These are phyloP conservation scores for Hippocampus zosterae DNA, from an alignment of 2,113 vertebrate species.

Conservation along the genomic window DNA sequence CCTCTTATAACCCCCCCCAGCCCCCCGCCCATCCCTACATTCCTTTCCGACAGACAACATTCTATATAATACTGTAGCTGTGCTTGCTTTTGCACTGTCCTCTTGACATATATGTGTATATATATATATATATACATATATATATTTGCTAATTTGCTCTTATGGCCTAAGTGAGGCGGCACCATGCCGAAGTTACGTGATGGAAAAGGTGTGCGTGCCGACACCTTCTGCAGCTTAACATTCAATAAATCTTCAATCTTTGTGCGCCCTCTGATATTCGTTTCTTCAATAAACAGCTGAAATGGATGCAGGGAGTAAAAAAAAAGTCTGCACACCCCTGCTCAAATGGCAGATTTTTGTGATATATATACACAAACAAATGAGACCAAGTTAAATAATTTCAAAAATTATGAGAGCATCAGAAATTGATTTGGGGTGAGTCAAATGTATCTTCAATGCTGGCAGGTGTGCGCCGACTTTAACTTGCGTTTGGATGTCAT, in stretches of 20 bases:
- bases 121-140: slow-evolving; percentile 11
- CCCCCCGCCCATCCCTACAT: neutral
- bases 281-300: neutral
- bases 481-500: too few species aligned
- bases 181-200: slow-evolving; percentile 33
- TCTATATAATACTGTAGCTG: slow-evolving; percentile 37
- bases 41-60: slow-evolving; percentile 18
- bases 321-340: too few species aligned
- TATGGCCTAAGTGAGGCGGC: slow-evolving; percentile 34
- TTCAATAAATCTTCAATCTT: slow-evolving; percentile 50
- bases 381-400: too few species aligned
- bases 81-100: slow-evolving; percentile 28
- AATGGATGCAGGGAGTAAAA: neutral
- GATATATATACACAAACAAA: too few species aligned
- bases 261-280: slow-evolving; percentile 1
- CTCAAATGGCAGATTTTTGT: too few species aligned
- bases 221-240: slow-evolving; percentile 29
- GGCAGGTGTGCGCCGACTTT: too few species aligned
- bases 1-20: neutral
- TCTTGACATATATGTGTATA: slow-evolving; percentile 13
- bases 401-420: too few species aligned
- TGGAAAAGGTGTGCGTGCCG: slow-evolving; percentile 20
- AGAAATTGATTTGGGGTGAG: too few species aligned
- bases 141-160: slow-evolving; percentile 14
- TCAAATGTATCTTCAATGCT: too few species aligned